phyloP scores from a whole-genome alignment of 2,797 vertebrate species.

The Anguilla obscura region DNA sequence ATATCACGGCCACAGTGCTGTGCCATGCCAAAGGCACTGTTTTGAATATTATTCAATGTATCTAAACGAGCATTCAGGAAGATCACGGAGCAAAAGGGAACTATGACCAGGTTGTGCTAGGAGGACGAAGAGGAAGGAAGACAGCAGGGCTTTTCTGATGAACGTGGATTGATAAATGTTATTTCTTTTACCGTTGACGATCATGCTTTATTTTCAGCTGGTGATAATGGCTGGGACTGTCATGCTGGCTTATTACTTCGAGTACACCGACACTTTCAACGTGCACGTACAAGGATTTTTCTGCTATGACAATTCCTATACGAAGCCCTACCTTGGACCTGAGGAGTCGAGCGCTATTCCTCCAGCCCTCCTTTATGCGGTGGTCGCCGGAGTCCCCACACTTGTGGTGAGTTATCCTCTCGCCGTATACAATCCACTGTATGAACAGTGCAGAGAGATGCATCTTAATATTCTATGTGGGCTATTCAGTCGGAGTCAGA shows the following conservation, averaged over 20 bases:
- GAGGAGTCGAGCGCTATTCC: conserved; percentile 92
- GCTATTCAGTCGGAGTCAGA: neutral
- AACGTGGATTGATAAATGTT: conserved; percentile 55
- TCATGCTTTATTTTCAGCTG: conserved; percentile 89
- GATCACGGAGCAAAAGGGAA: conserved; percentile 52
- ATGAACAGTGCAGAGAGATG: neutral
- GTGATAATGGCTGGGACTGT: conserved; percentile 98
- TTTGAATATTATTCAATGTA: conserved; percentile 55
- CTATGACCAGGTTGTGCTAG: conserved; percentile 42
- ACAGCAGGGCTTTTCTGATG: conserved; percentile 45
- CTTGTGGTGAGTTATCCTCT: conserved; percentile 82
- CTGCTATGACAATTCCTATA: conserved; percentile 93
- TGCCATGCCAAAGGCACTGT: conserved; percentile 50
- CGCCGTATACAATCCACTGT: neutral
- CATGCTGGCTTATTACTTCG: conserved; percentile 98
- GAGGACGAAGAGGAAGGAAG: conserved; percentile 30
- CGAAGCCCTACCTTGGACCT: conserved; percentile 92
- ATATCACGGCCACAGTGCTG: conserved; percentile 32
- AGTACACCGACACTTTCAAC: conserved; percentile 95
- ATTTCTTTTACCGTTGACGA: conserved; percentile 57
- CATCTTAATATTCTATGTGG: neutral
- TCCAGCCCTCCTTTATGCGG: conserved; percentile 85
- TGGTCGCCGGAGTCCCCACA: conserved; percentile 88
- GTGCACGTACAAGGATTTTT: conserved; percentile 97
- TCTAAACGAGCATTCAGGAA: conserved; percentile 45